Base-by-base conservation (phyloP, 2,113 vertebrate species). In the Chroicocephalus ridibundus region DNA sequence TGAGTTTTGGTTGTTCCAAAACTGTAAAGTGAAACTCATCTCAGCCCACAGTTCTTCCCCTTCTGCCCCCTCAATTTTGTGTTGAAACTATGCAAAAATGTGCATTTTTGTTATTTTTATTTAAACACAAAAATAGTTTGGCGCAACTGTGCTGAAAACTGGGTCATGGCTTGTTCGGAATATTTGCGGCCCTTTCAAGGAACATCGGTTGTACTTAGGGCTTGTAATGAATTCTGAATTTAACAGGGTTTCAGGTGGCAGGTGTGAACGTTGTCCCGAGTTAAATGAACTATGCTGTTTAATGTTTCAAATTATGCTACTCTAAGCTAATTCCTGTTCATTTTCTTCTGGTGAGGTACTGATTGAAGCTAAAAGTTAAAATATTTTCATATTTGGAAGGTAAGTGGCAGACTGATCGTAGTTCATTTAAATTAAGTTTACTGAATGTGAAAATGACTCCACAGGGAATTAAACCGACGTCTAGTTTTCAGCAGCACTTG, bases 51-150 rank as follows among this genome's bases (percentile, higher is more conserved):
- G 79, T 75, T 88, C 82, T 86, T 82, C 87, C 60, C 32, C 40
- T 77, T 91, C 80, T 96, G 46, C 72, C 86, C 76, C 82, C 51
- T 94, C 71, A 82, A 88, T 92, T 94, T 95, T 94, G 55, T 81
- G 44, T 88, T 94, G 76, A 95, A 96, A 92, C 83, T 90, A 83
- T 81, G 90, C 55, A 96, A 92, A 96, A 96, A 92, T 92, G 65
- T 68, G 82, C 76, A 68, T 94, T 96, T 97, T 93, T 93, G n/a
- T 95, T 96, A 68, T 94, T 91, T 96, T 94, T 97, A 83, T 93
- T 90, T 90, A 86, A 97, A 96, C 85, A 60, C 72, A 90, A 86
- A 95, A 95, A 90, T 83, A 82, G 57, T 83, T 95, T 93, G 94
- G 76, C 25, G 13, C 34, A 83, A 92, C 60, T 88, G 29, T 82